Percentiles rank a stretch among this genome's conserved stretches.
phyloP scores from a whole-genome alignment of 2,113 vertebrate species.

The Equus przewalskii region DNA sequence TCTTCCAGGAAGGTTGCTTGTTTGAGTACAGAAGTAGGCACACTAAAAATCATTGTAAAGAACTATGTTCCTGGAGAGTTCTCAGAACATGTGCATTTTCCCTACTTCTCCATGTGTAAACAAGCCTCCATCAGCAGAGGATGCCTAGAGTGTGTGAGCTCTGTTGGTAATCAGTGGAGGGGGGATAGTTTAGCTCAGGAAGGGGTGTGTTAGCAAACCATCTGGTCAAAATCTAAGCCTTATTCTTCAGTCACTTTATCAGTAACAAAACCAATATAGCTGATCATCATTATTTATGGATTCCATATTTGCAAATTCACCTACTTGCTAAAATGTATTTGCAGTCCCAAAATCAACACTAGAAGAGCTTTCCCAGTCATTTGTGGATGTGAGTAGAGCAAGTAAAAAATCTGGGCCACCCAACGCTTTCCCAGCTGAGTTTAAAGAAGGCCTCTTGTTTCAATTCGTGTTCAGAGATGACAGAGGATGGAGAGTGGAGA shows the following conservation, averaged over 20 bases:
- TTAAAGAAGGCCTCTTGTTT: neutral
- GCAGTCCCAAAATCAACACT: neutral
- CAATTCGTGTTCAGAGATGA: neutral
- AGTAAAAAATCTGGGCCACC: neutral
- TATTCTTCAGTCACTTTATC: neutral
- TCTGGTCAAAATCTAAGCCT: neutral
- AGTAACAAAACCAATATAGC: neutral
- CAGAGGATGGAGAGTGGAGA: neutral
- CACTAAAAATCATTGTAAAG: neutral
- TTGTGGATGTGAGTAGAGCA: neutral
- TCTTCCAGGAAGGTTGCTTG: neutral
- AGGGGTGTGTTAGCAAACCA: neutral
- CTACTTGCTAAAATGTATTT: neutral
- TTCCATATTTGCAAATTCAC: neutral
- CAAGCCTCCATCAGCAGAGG: neutral
- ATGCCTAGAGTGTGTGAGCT: neutral
- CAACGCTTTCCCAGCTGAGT: neutral
- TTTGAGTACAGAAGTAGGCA: neutral
- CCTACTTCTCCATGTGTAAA: neutral
- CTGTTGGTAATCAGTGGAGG: neutral
- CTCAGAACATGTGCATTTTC: neutral
- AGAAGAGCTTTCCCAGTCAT: neutral
- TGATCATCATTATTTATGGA: neutral
- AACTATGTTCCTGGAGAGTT: neutral
- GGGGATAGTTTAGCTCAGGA: neutral